Base-by-base conservation (phyloP, 2,888 invertebrate species). In the Tanypteryx hageni region DNA sequence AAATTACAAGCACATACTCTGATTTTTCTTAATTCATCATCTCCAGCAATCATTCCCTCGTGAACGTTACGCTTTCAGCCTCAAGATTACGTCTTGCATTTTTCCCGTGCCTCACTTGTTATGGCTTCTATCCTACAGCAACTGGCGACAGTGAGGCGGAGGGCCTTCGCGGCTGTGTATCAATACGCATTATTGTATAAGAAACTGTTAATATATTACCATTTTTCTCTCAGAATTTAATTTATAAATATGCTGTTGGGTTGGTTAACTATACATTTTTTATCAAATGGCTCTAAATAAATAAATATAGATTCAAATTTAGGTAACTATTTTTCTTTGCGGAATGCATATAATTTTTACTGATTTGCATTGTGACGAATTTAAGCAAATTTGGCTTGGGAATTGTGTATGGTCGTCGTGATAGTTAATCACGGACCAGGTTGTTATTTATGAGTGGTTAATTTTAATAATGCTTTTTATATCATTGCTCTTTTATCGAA, bases 101-200 rank as follows among this genome's bases (percentile, higher is more conserved):
- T 89, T 89, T 64, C 89, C 89, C 89, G 89, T 89, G 89, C 89
- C 89, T 89, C 89, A 89, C 89, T 89, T 89, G 89, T 89, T 89
- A 89, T 89, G 89, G 89, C 89, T 89, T 89, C 89, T 89, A 64
- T 89, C 64, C 89, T 64, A 64, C 89, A 89, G 89, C 89, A 89
- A 89, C 89, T 89, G 89, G 89, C 89, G 89, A 89, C 89, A 89
- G 89, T 89, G 89, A 89, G 89, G 89, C 89, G 89, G 89, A 89
- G 89, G 64, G 89, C 56, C 64, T 89, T 89, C 89, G 89, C 89
- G 64, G 44, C 44, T 64, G 56, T 68, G 89, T 89, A 89, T 89
- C 64, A 89, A 64, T 89, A 31, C 89, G 89, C 89, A 68, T 64
- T 18, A n/a, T 31, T 44, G 16, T 44, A 44, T 44, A n/a, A 44